Evolutionary conservation across 2,888 invertebrate genomes (phyloP).

Genomic region (Panorpa germanica): DNA sequence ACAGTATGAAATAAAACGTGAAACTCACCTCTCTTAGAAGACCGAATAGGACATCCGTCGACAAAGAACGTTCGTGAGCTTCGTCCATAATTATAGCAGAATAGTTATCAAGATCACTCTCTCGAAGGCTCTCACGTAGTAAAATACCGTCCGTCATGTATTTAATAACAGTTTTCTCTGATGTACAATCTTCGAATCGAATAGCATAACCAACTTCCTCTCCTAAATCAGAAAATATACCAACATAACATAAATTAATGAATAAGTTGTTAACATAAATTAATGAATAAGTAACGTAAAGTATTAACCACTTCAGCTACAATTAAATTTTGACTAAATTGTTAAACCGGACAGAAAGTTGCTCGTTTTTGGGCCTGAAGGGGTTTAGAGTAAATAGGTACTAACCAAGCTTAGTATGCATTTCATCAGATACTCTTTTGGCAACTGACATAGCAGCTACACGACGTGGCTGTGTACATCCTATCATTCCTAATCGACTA

Average conservation of each 20-base stretch:
- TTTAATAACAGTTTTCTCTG: constrained; percentile 80
- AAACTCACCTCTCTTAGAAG: constrained; percentile 68
- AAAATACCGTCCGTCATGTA: constrained; percentile 99
- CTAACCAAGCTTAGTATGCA: constrained; percentile 66
- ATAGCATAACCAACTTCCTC: constrained; percentile 97
- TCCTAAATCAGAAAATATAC: constrained; percentile 24
- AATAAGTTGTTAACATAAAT: constrained; percentile 1
- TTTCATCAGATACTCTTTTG: constrained; percentile 96
- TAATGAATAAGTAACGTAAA: neutral
- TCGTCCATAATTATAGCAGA: constrained; percentile 99
- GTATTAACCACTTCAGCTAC: constrained; percentile 8
- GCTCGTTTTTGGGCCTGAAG: neutral
- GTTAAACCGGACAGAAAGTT: constrained; percentile 3
- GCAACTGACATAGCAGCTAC: constrained; percentile 99
- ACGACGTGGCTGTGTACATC: constrained; percentile 93
- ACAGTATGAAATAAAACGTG: too few relatives aligned
- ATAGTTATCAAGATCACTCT: constrained; percentile 93
- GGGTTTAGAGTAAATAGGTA: constrained; percentile 1
- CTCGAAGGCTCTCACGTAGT: constrained; percentile 84
- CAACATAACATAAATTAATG: too few relatives aligned
- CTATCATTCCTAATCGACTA: constrained; percentile 82
- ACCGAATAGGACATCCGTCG: constrained; percentile 96
- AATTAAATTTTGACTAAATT: neutral
- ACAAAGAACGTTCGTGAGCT: constrained; percentile 94
- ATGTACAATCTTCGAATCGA: constrained; percentile 98